phyloP scores from a whole-genome alignment of 53 echinoderm and acorn worm genomes.

The Henricia sp. region DNA sequence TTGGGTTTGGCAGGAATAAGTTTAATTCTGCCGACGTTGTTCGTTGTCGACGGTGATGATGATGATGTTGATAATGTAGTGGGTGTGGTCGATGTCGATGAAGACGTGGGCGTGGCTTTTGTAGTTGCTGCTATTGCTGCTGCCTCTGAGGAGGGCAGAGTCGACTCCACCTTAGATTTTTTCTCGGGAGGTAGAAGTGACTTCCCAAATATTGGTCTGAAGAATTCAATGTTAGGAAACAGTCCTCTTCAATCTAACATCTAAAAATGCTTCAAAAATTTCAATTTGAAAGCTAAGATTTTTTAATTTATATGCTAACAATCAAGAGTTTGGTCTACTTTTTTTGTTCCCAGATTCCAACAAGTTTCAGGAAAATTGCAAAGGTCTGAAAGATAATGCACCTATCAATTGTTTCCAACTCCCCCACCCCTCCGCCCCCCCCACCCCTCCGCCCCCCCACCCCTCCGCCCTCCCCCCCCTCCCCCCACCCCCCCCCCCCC shows the following conservation, averaged over 20 bases:
- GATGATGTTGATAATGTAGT: neutral
- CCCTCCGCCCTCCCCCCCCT: too few relatives aligned
- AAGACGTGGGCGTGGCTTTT: conserved; percentile 5
- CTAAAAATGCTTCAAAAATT: too few relatives aligned
- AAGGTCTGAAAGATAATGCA: too few relatives aligned
- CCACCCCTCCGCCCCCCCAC: too few relatives aligned
- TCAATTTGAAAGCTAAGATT: neutral
- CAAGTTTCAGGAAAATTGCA: too few relatives aligned
- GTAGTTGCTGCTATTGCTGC: conserved; percentile 46
- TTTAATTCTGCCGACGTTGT: conserved; percentile 67
- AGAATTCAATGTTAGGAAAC: neutral
- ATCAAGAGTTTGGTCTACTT: neutral
- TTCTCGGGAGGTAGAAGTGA: conserved; percentile 85
- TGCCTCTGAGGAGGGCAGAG: conserved; percentile 22
- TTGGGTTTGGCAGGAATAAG: conserved; percentile 84
- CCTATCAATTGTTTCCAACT: too few relatives aligned
- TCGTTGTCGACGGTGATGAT: conserved; percentile 3
- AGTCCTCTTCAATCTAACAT: too few relatives aligned
- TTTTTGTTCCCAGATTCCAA: neutral
- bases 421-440: too few relatives aligned
- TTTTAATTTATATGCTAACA: neutral
- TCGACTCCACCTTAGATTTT: conserved; percentile 69
- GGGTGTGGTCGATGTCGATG: conserved; percentile 14
- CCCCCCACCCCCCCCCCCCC: too few relatives aligned
- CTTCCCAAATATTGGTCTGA: conserved; percentile 88